phyloP scores from a whole-genome alignment of 2,888 invertebrate species.

The Lumbricus terrestris region DNA sequence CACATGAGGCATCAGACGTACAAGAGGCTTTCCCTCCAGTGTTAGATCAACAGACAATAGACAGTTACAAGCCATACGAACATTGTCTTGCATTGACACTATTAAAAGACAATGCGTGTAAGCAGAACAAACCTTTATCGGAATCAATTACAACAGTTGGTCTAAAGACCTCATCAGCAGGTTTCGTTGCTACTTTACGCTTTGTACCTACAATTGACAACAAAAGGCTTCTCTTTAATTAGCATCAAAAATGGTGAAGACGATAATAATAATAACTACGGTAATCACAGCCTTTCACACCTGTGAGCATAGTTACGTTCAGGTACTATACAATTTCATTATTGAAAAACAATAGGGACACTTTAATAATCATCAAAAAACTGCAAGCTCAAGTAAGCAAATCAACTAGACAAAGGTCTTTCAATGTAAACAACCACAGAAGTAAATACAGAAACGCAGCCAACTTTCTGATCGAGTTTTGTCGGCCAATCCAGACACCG shows the following conservation, averaged over 20 bases:
- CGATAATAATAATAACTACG: too few relatives aligned
- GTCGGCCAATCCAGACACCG: neutral
- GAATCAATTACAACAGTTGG: constrained; percentile 22
- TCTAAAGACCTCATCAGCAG: constrained; percentile 18
- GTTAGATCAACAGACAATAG: too few relatives aligned
- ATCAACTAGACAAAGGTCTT: neutral
- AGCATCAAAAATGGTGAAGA: too few relatives aligned
- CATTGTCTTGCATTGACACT: neutral
- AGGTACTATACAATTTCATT: too few relatives aligned
- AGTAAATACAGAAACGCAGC: neutral
- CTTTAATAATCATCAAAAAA: neutral
- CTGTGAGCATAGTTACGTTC: too few relatives aligned
- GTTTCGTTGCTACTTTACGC: constrained; percentile 19
- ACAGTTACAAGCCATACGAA: too few relatives aligned
- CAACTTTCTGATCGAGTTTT: neutral
- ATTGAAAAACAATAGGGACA: neutral
- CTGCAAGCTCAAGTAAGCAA: too few relatives aligned
- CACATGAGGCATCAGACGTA: neutral
- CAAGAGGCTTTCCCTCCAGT: too few relatives aligned
- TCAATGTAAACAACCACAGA: neutral
- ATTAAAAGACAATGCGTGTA: neutral
- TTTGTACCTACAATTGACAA: constrained; percentile 20
- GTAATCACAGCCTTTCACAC: too few relatives aligned
- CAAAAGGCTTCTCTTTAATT: neutral
- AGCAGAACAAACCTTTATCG: constrained; percentile 26